phyloP scores from a whole-genome alignment of 1,140 invertebrate species.

The Drosophila nigromelanica region DNA sequence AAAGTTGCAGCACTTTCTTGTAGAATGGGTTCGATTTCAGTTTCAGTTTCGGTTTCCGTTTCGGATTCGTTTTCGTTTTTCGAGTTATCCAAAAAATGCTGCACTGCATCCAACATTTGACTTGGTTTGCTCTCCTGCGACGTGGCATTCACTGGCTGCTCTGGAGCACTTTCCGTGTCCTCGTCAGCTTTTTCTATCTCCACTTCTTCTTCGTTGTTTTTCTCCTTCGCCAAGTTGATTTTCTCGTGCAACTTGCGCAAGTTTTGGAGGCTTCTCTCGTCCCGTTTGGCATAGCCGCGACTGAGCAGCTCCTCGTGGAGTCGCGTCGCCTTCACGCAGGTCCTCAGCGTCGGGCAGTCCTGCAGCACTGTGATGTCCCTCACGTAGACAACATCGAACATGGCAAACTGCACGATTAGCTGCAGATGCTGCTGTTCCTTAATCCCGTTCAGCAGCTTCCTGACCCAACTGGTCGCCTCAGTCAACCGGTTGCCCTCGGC shows the following conservation, averaged over 20 bases:
- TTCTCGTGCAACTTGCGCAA: not conserved
- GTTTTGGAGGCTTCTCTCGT: not conserved
- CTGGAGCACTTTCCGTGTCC: too few relatives aligned
- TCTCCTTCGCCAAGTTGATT: too few relatives aligned
- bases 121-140: not conserved
- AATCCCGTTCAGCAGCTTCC: slow-evolving; percentile 2
- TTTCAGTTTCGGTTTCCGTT: not conserved
- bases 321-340: slow-evolving; percentile 18
- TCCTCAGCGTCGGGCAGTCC: slow-evolving; percentile 43
- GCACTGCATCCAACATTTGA: not conserved
- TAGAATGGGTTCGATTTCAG: not conserved
- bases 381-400: slow-evolving; percentile 38
- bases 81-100: not conserved
- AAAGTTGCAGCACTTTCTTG: not conserved
- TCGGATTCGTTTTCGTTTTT: too few relatives aligned
- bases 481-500: slow-evolving; percentile 4
- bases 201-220: too few relatives aligned
- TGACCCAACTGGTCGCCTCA: slow-evolving; percentile 28
- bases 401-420: slow-evolving; percentile 34
- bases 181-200: too few relatives aligned
- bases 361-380: slow-evolving; percentile 44
- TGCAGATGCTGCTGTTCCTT: slow-evolving; percentile 29
- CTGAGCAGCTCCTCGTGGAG: slow-evolving; percentile 38
- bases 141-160: too few relatives aligned
- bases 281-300: slow-evolving; percentile 7